phyloP scores from a whole-genome alignment of 2,113 vertebrate genomes.

The Antennarius striatus region DNA sequence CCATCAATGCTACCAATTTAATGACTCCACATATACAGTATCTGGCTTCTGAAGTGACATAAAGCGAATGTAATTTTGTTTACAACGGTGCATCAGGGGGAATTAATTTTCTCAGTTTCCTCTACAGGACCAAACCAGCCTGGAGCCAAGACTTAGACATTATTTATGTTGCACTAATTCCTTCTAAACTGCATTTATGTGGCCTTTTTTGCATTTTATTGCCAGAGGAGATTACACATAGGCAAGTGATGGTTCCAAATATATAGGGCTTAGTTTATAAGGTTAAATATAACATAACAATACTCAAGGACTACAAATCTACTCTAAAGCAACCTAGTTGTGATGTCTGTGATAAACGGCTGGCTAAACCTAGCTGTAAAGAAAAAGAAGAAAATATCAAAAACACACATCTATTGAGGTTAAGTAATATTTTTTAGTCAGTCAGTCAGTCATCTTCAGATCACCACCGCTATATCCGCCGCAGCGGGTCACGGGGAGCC shows the following conservation, averaged over 20 bases:
- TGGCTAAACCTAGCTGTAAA: too few relatives aligned
- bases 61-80: slow-evolving; percentile 58
- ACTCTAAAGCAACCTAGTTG: too few relatives aligned
- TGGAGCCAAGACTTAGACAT: slow-evolving; percentile 62
- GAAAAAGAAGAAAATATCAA: too few relatives aligned
- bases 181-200: slow-evolving; percentile 62
- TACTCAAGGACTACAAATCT: too few relatives aligned
- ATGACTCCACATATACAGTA: slow-evolving; percentile 9
- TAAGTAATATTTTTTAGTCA: too few relatives aligned
- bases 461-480: too few relatives aligned
- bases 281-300: slow-evolving; percentile 11
- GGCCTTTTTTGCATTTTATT: slow-evolving; percentile 46
- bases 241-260: slow-evolving; percentile 39
- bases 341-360: too few relatives aligned
- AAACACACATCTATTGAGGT: too few relatives aligned
- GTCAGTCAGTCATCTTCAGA: too few relatives aligned
- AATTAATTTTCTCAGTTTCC: slow-evolving; percentile 60
- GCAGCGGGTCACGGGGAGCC: too few relatives aligned
- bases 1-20: not conserved
- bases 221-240: slow-evolving; percentile 51
- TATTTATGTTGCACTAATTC: slow-evolving; percentile 62
- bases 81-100: slow-evolving; percentile 55
- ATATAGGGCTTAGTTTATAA: not conserved
- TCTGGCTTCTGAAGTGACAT: slow-evolving; percentile 35
- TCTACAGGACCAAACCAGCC: slow-evolving; percentile 57